These are phyloP conservation scores for Apteryx owenii DNA, from an alignment of 2,113 vertebrate species.

Conservation along the genomic window DNA sequence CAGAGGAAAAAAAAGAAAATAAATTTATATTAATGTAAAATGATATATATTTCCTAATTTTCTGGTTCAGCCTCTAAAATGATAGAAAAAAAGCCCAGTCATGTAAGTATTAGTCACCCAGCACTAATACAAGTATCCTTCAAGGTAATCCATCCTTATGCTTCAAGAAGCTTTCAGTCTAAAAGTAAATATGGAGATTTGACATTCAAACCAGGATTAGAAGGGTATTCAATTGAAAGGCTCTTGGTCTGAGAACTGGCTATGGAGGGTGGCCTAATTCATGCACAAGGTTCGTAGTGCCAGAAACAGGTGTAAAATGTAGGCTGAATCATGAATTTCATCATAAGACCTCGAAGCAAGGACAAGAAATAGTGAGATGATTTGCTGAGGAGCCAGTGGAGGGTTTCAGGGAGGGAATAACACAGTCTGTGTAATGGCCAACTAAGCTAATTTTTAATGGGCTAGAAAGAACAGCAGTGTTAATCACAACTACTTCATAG, in stretches of 20 bases:
- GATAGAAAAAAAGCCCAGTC: background rate
- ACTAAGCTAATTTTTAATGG: constrained; percentile 21
- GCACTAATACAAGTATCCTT: background rate
- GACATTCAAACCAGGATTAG: background rate
- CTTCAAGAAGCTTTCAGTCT: background rate
- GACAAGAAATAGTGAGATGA: background rate
- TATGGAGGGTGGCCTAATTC: background rate
- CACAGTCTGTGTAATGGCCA: background rate
- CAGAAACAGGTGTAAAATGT: background rate
- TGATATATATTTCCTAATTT: rapidly evolving
- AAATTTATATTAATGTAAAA: background rate
- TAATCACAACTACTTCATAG: background rate
- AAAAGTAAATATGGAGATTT: background rate
- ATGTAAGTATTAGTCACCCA: background rate
- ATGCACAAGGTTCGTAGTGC: background rate
- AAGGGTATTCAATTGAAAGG: background rate
- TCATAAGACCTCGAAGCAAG: background rate
- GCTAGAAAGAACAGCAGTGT: background rate
- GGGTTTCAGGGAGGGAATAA: background rate
- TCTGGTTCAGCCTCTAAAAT: background rate
- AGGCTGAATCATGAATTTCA: background rate
- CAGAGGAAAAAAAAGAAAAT: background rate
- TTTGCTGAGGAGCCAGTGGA: background rate
- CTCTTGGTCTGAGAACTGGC: background rate
- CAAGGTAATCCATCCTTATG: background rate